Evolutionary conservation across 2,888 invertebrate genomes (phyloP), one percentile per base, ranked within the genome.

Genomic region (Ennomos quercinarius): DNA sequence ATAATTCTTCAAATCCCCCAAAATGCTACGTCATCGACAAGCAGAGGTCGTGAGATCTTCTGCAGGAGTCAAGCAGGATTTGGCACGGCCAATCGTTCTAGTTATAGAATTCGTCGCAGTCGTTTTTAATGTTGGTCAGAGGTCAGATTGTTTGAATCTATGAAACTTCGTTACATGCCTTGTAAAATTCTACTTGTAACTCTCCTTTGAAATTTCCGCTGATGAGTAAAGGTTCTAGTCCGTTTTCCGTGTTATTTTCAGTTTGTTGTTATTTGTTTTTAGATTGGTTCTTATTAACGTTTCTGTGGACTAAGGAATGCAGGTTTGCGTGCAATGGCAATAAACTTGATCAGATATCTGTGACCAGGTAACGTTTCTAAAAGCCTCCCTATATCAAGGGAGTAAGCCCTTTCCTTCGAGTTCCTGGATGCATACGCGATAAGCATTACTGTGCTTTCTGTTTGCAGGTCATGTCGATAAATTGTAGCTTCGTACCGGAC

Each of bases 61-160:
- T 52, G 49, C 40, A 36, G 54, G 56, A 50, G 58, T 64, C 76
- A 75, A 27, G 71, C 65, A 58, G 53, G 61, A 79, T 78, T 78
- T 68, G 60, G 65, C 71, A 74, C 71, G 76, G 71, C 73, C 60
- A 49, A 52, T 73, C 37, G 61, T 68, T 63, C 46, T 40, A 50
- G 36, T 50, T 49, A 63, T 64, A 27, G 41, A 63, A 74, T 79
- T 76, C 57, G 77, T 61, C 70, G 51, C 71, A 64, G 69, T 69
- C 70, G 50, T 62, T 72, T 55, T 65, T 70, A 48, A 73, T 60
- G 48, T 57, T 49, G 57, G 13, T 50, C 27, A 6, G 27, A 52
- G 48, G 64, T 63, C 59, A 48, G 35, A 46, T 43, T 56, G 57
- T 55, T 67, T 56, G 50, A 41, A 49, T 55, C 11, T 9, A 40